Evolutionary conservation across 1,140 invertebrate species (phyloP), one percentile per base, ranked within the genome.

Genomic region (Drosophila serrata): DNA sequence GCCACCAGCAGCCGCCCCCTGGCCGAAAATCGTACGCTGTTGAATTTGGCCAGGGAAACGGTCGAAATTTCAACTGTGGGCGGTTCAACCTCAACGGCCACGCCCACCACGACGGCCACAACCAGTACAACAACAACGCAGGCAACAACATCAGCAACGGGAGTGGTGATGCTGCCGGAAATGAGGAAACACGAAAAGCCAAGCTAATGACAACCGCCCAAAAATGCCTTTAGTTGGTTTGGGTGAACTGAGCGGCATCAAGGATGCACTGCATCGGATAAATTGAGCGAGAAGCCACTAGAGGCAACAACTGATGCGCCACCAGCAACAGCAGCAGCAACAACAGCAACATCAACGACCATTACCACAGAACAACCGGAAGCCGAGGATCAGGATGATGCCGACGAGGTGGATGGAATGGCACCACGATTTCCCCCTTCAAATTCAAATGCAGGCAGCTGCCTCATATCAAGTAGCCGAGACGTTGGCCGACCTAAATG

Each of bases 391-490:
- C 68, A 65, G 24, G 42, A 45, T 4, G 61, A 62, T 2, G 31
- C 39, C 17, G 43, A 56, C 11, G 75, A 31, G 8, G 43, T 39
- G 22, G 69, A 57, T 31, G n/a, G n/a, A n/a, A 3, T 56, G 4
- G 15, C 33, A 3, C 53, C 15, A 49, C 57, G 5, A 58, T 73
- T 6, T 70, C 79, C 74, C 76, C 7, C 40, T 87, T 35, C 61
- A 85, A 17, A 85, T 90, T 35, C 86, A 90, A 67, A 90, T 90
- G 85, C 86, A 90, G 57, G 86, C 81, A 5, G 85, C 84, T 6
- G 85, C 74, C 49, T 88, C 84, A 4, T 90, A 90, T 56, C 86
- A 90, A 55, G 85, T 90, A 51, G 86, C 85, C 51, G 85, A 90
- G 42, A 90, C 85, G 3, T 49, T 88, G 19, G 86, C 85, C 45